phyloP scores from a whole-genome alignment of 2,113 vertebrate species.

The Nothocercus nigrocapillus region DNA sequence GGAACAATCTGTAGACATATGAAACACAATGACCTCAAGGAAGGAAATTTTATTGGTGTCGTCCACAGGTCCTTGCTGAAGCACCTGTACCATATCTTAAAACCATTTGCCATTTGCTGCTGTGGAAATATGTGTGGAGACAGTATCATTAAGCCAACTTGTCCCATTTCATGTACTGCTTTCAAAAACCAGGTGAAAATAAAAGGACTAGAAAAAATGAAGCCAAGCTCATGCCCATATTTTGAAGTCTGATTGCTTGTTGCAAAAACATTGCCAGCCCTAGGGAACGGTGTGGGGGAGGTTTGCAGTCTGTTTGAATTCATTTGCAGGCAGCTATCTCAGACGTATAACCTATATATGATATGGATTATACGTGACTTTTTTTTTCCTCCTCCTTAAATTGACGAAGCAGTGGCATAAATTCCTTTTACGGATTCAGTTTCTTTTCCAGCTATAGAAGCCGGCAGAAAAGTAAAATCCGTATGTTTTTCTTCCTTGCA shows the following conservation, averaged over 20 bases:
- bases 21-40: conserved; percentile 36
- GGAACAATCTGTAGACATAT: conserved; percentile 22
- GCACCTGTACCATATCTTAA: conserved; percentile 48
- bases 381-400: rapidly evolving
- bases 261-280: not conserved
- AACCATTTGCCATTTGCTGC: conserved; percentile 38
- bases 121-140: conserved; percentile 58
- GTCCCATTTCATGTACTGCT: not conserved
- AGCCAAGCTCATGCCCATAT: not conserved
- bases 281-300: not conserved
- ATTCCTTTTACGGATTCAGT: not conserved
- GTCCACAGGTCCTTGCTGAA: conserved; percentile 28
- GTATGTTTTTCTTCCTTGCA: not conserved
- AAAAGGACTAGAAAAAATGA: not conserved
- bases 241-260: not conserved
- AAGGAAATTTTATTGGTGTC: conserved; percentile 59
- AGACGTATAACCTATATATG: not conserved
- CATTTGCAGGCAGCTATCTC: not conserved
- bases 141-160: conserved; percentile 52
- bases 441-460: conserved; percentile 10
- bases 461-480: not conserved
- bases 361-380: not conserved
- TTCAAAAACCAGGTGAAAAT: conserved; percentile 13
- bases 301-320: not conserved
- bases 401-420: not conserved